Percentiles rank a stretch among this genome's conserved stretches.
These are phyloP conservation scores for Bursaphelenchus mucronatus DNA, from an alignment of 1,140 invertebrate species.

Conservation along the genomic window DNA sequence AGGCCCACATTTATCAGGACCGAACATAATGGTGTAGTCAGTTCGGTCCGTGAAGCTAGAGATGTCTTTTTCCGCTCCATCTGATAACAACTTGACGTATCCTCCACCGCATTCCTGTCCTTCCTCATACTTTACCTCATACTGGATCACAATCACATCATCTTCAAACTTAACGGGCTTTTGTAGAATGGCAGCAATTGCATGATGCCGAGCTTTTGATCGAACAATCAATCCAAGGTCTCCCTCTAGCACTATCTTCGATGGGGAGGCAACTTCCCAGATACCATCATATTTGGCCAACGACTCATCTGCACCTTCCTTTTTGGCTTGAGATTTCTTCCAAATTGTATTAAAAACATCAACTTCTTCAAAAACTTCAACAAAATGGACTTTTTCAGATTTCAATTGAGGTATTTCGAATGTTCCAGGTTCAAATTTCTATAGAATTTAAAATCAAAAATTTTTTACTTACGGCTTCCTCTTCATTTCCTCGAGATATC, in stretches of 20 bases:
- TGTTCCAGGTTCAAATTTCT: constrained; percentile 35
- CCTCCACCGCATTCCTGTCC: constrained; percentile 97
- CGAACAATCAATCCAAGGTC: constrained; percentile 85
- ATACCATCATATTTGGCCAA: constrained; percentile 90
- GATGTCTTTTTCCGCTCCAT: constrained; percentile 52
- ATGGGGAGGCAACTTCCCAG: constrained; percentile 75
- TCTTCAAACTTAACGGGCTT: constrained; percentile 79
- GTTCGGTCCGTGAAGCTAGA: constrained; percentile 88
- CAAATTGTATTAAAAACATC: constrained; percentile 74
- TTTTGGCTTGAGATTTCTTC: constrained; percentile 84
- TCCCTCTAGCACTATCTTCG: constrained; percentile 72
- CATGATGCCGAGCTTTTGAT: constrained; percentile 91
- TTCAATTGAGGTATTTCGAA: constrained; percentile 33
- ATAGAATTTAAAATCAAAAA: constrained; percentile 9
- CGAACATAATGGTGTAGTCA: constrained; percentile 75
- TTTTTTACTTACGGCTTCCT: too few relatives aligned
- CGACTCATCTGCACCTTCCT: constrained; percentile 78
- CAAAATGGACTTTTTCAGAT: constrained; percentile 70
- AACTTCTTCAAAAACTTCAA: constrained; percentile 81
- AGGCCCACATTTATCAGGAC: constrained; percentile 95
- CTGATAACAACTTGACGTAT: constrained; percentile 82
- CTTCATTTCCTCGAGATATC: too few relatives aligned
- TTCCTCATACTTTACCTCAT: constrained; percentile 73
- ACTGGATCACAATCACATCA: constrained; percentile 87
- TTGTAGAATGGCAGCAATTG: constrained; percentile 76